Percentiles rank a stretch among this genome's conserved stretches.
Conservation (phyloP, 2,797 vertebrate genomes). For the Pseudocheirus occidentalis region DNA sequence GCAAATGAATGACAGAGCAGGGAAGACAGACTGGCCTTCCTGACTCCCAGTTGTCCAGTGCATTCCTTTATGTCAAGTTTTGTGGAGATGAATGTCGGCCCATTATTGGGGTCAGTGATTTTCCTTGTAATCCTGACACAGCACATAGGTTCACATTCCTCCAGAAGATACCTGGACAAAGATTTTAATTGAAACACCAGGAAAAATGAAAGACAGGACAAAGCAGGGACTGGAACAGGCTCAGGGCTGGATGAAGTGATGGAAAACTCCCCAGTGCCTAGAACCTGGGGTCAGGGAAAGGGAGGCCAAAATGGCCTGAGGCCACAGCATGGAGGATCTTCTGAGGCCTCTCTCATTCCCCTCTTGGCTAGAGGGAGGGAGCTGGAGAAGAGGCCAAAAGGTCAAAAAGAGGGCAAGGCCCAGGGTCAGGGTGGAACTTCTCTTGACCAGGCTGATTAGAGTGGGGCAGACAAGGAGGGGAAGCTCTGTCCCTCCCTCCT, state of each 20-base stretch:
- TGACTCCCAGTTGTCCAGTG: too few relatives aligned
- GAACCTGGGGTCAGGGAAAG: not conserved
- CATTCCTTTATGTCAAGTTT: too few relatives aligned
- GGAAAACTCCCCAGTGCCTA: not conserved
- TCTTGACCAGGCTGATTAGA: not conserved
- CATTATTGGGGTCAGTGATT: too few relatives aligned
- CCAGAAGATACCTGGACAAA: not conserved
- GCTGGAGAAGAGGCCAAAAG: not conserved
- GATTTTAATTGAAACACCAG: not conserved
- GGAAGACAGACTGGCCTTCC: too few relatives aligned
- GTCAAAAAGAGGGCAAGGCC: not conserved
- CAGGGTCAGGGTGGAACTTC: not conserved
- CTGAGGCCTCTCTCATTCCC: not conserved
- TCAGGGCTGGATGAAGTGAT: not conserved
- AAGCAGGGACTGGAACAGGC: not conserved
- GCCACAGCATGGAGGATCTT: not conserved
- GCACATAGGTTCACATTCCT: too few relatives aligned
- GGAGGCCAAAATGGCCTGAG: not conserved
- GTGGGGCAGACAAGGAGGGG: not conserved
- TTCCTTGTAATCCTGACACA: too few relatives aligned
- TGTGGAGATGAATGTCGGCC: too few relatives aligned
- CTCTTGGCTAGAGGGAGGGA: not conserved
- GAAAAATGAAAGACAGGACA: not conserved
- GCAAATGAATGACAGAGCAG: too few relatives aligned
- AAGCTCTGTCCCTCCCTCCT: not conserved